Percentiles rank a stretch among this genome's conserved stretches.
phyloP scores from a whole-genome alignment of 1,140 invertebrate genomes.

The Megalonaias nervosa region DNA sequence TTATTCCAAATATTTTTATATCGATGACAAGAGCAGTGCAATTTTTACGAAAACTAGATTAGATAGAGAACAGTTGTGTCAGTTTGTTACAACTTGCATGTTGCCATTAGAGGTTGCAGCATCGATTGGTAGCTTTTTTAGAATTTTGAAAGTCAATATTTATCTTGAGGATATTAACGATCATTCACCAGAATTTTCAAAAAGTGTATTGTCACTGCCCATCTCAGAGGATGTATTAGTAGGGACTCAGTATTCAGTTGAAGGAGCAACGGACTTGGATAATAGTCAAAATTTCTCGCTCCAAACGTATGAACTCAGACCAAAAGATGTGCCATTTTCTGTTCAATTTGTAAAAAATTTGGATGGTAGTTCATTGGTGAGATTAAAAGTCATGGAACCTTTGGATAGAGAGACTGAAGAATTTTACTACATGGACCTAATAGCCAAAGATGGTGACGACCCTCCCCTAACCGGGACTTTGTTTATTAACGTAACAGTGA shows the following conservation, averaged over 20 bases:
- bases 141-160: constrained; percentile 60
- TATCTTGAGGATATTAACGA: constrained; percentile 87
- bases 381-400: constrained; percentile 21
- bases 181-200: constrained; percentile 87
- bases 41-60: constrained; percentile 52
- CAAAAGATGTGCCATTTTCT: constrained; percentile 45
- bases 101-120: constrained; percentile 51
- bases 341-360: constrained; percentile 45
- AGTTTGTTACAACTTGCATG: constrained; percentile 41
- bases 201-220: constrained; percentile 31
- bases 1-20: constrained; percentile 45
- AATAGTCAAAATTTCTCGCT: constrained; percentile 77
- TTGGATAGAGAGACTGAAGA: constrained; percentile 24
- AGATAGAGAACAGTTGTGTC: constrained; percentile 56
- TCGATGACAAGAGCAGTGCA: constrained; percentile 52
- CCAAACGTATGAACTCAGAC: constrained; percentile 48
- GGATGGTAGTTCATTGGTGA: constrained; percentile 30
- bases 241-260: constrained; percentile 80
- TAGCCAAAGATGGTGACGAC: constrained; percentile 26
- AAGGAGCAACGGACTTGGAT: constrained; percentile 58
- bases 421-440: constrained; percentile 20
- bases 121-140: constrained; percentile 47
- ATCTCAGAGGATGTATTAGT: constrained; percentile 70
- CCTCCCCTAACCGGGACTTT: constrained; percentile 19
- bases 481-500: constrained; percentile 11